phyloP scores from a whole-genome alignment of 1,140 invertebrate genomes.

The Sminthurinus signatus region DNA sequence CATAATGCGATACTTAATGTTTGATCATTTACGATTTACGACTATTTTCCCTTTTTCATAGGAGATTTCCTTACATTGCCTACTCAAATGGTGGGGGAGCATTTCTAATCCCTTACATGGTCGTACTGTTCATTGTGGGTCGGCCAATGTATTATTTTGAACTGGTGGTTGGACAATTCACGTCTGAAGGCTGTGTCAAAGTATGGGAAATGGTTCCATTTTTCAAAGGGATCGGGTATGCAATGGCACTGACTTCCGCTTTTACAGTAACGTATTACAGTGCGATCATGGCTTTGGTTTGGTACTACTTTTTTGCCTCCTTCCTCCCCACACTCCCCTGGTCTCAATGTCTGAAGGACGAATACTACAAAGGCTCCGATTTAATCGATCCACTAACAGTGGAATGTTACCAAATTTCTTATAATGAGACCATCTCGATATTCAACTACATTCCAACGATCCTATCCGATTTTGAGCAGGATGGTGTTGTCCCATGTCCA shows the following conservation, averaged over 20 bases:
- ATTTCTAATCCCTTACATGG: constrained; percentile 21
- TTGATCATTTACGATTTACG: too few relatives aligned
- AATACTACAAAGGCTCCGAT: too few relatives aligned
- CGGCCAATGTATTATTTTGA: constrained; percentile 42
- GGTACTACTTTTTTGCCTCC: constrained; percentile 10
- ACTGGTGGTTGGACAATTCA: constrained; percentile 52
- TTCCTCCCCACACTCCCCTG: constrained; percentile 1
- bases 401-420: too few relatives aligned
- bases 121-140: constrained; percentile 43
- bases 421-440: too few relatives aligned
- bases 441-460: too few relatives aligned
- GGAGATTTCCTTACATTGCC: constrained; percentile 42
- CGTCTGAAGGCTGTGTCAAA: constrained; percentile 44
- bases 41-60: too few relatives aligned
- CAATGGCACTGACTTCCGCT: constrained; percentile 43
- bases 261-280: constrained; percentile 47
- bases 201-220: constrained; percentile 46
- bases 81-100: constrained; percentile 48
- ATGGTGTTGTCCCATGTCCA: too few relatives aligned
- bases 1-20: too few relatives aligned
- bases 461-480: too few relatives aligned
- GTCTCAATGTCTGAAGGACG: constrained; percentile 1
- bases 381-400: too few relatives aligned
- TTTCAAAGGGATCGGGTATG: constrained; percentile 48
- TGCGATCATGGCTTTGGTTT: constrained; percentile 45